phyloP scores from a whole-genome alignment of 2,888 invertebrate genomes.

The Eueremaeus valkanovi region DNA sequence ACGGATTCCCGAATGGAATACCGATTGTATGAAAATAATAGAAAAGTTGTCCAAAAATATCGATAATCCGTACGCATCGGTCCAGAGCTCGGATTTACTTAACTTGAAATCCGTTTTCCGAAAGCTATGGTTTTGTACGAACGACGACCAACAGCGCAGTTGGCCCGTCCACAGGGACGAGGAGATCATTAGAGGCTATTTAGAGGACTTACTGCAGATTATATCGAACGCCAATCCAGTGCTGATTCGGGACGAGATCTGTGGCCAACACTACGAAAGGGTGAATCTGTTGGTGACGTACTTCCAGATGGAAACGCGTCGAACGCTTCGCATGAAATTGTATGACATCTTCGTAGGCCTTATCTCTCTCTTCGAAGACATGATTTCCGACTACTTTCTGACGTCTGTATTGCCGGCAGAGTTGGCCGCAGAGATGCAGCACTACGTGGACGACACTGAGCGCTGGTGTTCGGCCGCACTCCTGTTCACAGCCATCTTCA shows the following conservation, averaged over 20 bases:
- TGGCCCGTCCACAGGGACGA: conserved; percentile 96
- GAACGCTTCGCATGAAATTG: conserved; percentile 41
- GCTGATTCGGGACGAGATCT: conserved; percentile 76
- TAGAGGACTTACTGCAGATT: conserved; percentile 56
- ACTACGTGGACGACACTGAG: conserved; percentile 56
- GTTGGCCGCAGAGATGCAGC: conserved; percentile 66
- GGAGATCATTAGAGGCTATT: conserved; percentile 75
- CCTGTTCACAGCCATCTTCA: conserved; percentile 80
- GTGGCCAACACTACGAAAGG: conserved; percentile 75
- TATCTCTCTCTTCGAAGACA: conserved; percentile 31
- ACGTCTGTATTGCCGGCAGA: conserved; percentile 85
- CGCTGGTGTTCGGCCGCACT: conserved; percentile 76
- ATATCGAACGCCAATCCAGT: conserved; percentile 73
- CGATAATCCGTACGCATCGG: conserved; percentile 35
- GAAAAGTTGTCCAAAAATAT: conserved; percentile 25
- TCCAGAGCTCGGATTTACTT: conserved; percentile 72
- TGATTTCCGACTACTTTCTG: conserved; percentile 58
- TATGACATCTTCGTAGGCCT: conserved; percentile 39
- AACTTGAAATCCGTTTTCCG: conserved; percentile 75
- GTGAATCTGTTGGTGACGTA: conserved; percentile 81
- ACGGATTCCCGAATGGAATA: conserved; percentile 43
- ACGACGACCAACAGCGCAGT: conserved; percentile 90
- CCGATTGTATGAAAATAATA: conserved; percentile 39
- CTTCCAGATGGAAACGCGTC: conserved; percentile 84
- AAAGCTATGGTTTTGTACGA: conserved; percentile 80